Evolutionary conservation across 2,888 invertebrate species (phyloP), one percentile per base, ranked within the genome.

Genomic region (Sarcophaga rosellei): DNA sequence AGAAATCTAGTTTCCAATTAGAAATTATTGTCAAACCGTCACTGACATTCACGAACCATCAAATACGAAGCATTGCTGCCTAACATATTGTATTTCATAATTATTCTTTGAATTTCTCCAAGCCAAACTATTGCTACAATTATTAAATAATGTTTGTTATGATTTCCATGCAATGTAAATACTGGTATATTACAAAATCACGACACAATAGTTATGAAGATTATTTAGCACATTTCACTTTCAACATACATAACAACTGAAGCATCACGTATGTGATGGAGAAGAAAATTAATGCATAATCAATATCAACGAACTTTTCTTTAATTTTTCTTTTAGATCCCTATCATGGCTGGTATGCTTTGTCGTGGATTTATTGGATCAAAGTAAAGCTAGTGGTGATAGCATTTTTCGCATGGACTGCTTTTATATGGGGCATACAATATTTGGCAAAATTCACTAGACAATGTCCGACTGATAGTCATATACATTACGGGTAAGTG

Each of bases 301-400:
- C 35, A 35, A 25, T 20, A 6, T 47, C 4, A 53, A 57, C 15
- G n/a, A n/a, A 15, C 1, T 53, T 53, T 15, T 53, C 12, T 53
- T 17, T 53, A 12, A 15, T 53, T 1, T 15, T 53, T 15, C 76
- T 88, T 89, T 20, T 35, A 90, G 91, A 91, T 81, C 91, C 92
- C 66, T 88, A 91, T 62, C 91, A 91, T 89, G 92, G 91, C 8
- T 88, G 90, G 84, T 88, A 91, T 70, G 91, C 93, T 6, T 78
- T 93, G 69, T 92, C 91, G 0, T 91, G 93, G 84, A 90, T 93
- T 69, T 93, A 92, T 76, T 93, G 92, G 91, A 89, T 93, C 35
- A 93, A 93, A 89, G 92, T 93, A 20, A 93, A 93, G 87, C 89
- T 93, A 44, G 90, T 93, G 4, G 90, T 93, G 21, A 90, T 92